These are phyloP conservation scores for Ophioderma brevispina DNA, from an alignment of 35 echinoderm and acorn worm genomes.

Conservation along the genomic window DNA sequence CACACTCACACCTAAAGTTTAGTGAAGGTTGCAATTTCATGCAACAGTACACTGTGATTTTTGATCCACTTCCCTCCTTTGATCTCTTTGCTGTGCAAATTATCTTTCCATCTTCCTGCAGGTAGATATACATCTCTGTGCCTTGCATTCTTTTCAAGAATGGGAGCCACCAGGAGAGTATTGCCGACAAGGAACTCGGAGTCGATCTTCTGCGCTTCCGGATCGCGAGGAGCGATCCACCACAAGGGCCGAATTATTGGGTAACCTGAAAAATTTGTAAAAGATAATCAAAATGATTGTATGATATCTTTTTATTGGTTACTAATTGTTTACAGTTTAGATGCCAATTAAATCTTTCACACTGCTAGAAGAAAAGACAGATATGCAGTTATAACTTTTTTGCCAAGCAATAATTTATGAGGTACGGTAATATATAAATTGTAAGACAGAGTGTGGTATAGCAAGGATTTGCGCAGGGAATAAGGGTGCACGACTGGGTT, in stretches of 20 bases:
- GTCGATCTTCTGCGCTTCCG: slow-evolving; percentile 48
- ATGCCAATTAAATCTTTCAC: too few species aligned
- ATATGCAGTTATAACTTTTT: too few species aligned
- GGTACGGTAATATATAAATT: too few species aligned
- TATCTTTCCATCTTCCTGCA: slow-evolving; percentile 69
- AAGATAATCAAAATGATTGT: too few species aligned
- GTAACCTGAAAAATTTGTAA: slow-evolving; percentile 55
- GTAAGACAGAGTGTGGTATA: too few species aligned
- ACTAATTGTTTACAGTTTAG: too few species aligned
- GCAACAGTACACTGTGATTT: slow-evolving; percentile 40
- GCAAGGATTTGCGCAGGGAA: too few species aligned
- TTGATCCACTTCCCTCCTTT: slow-evolving; percentile 39
- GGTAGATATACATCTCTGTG: slow-evolving; percentile 82
- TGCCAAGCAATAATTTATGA: too few species aligned
- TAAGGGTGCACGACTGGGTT: too few species aligned
- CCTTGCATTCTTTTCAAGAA: slow-evolving; percentile 51
- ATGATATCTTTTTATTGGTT: too few species aligned
- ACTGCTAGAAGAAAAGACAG: too few species aligned
- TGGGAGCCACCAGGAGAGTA: slow-evolving; percentile 76
- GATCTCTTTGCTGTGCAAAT: not conserved
- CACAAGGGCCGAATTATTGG: slow-evolving; percentile 92
- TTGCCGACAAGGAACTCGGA: slow-evolving; percentile 83
- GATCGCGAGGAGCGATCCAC: slow-evolving; percentile 73
- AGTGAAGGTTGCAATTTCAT: slow-evolving; percentile 62
- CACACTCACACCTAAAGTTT: too few species aligned